Evolutionary conservation across 2,113 vertebrate genomes (phyloP), one percentile per base, ranked within the genome.

Genomic region (Semnopithecus entellus): DNA sequence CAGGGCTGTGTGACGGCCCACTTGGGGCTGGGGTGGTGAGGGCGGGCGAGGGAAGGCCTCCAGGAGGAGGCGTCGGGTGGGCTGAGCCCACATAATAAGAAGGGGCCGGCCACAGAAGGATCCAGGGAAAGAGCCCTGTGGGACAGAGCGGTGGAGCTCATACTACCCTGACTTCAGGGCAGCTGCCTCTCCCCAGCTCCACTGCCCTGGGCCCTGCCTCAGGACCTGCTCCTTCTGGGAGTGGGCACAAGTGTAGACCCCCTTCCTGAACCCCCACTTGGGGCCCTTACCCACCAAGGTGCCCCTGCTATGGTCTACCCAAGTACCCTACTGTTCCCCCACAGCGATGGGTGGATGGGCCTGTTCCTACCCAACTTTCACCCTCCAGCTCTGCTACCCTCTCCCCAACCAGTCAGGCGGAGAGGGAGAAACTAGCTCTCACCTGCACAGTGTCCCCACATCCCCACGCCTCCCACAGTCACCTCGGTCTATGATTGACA

Each of bases 371-470:
- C 30, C 81, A 59, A 16, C 25, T 75, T n/a, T 72, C 25, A 14
- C 9, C 48, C 22, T 23, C n/a, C 23, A 0, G 61, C 27, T 84
- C 57, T 30, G 10, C 1, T 25, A 18, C n/a, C 27, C 18, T 6
- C 11, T 18, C 48, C 43, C 55, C 50, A 43, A 11, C 8, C 52
- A 35, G 32, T 35, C 22, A 35, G 82, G 59, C n/a, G 6, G 1
- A 0, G 17, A 59, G 48, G 35, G 57, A 90, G 70, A 79, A 87
- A 38, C 27, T 43, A 52, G 50, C 61, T 86, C 23, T 22, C 1
- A 30, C 57, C 66, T 2, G 0, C 0, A 10, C n/a, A 2, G 55
- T 1, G 35, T 30, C 70, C 88, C 45, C 13, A 32, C 0, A 2
- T 32, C 45, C 20, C 27, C 38, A 75, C 16, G 1, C 78, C 22